Base-by-base conservation (phyloP, 2,888 invertebrate species). In the Lycocerus yunnanus region DNA sequence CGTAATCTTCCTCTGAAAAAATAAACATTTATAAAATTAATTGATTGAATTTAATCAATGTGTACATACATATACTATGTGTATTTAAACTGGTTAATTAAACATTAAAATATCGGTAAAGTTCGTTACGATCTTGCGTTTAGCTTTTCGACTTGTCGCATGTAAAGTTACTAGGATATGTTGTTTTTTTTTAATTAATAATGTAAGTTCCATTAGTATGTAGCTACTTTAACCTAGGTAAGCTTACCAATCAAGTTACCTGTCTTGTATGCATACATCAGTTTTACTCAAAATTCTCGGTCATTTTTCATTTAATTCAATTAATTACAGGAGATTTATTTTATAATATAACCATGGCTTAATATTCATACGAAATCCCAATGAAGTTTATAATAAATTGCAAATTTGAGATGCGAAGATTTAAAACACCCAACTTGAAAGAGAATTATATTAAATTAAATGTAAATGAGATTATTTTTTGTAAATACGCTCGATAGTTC, bases 1-100 rank as follows among this genome's bases (percentile, higher is more conserved):
- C 97, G 88, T 99, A 99, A 87, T 99, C 97, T 86, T 97, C 95
- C 92, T 98, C 97, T 94, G 92, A 81, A 91, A 90, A 81, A 81
- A 82, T 11, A 78, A 81, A 78, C 78, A 13, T 6, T n/a, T 10
- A 6, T 59, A 5, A 58, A 15, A 13, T 18, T 58, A 21, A 60
- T 27, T 27, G 13, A n/a, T 13, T 27, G 4, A 13, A 27, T 43
- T 43, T 43, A 5, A 43, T 43, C n/a, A 43, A n/a, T 1, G 3
- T 24, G 3, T n/a, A 27, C 4, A 43, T 43, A 6, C n/a, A n/a
- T n/a, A n/a, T n/a, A n/a, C n/a, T n/a, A n/a, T 5, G 2, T 6
- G 1, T 13, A 43, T 43, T 43, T 27, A 13, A 1, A n/a, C 0
- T n/a, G 43, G 1, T 5, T n/a, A 5, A 43, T 21, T 21, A 21